Evolutionary conservation across 2,797 vertebrate genomes (phyloP).

Genomic region (Eospalax fontanierii): DNA sequence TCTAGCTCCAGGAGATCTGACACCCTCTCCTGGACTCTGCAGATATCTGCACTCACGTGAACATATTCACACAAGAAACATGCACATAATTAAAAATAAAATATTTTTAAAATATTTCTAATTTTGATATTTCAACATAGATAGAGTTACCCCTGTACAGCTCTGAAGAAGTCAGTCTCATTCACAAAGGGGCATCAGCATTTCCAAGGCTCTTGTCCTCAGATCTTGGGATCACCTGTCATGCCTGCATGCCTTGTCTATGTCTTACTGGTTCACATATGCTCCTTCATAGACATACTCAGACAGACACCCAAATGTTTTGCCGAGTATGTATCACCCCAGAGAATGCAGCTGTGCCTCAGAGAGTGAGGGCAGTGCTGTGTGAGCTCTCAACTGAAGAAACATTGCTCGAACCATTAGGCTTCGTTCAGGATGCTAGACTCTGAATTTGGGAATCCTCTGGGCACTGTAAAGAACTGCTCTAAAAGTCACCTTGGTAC

Average conservation of each 20-base stretch:
- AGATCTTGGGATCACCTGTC: constrained; percentile 59
- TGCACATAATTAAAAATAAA: background rate
- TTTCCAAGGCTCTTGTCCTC: constrained; percentile 6
- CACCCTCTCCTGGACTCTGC: background rate
- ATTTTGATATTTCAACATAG: constrained; percentile 73
- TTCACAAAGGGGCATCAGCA: constrained; percentile 61
- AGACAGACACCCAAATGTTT: background rate
- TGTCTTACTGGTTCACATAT: constrained; percentile 55
- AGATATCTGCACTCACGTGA: no score
- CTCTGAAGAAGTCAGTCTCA: constrained; percentile 62
- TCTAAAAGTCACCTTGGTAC: constrained; percentile 86
- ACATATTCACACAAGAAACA: background rate
- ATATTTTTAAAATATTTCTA: background rate
- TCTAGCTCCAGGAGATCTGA: background rate
- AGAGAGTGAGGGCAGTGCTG: background rate
- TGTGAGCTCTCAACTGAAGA: background rate
- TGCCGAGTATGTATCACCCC: background rate
- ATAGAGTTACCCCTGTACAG: constrained; percentile 16
- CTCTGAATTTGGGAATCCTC: constrained; percentile 24
- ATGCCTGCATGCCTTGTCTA: constrained; percentile 47
- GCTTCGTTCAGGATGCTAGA: constrained; percentile 25
- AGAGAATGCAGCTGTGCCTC: constrained; percentile 6
- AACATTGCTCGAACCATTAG: constrained; percentile 47
- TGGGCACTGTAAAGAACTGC: background rate
- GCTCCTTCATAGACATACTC: constrained; percentile 34